Percentiles rank a stretch among this genome's conserved stretches.
Conservation (phyloP, 2,797 vertebrate genomes). For the Erpetoichthys calabaricus region DNA sequence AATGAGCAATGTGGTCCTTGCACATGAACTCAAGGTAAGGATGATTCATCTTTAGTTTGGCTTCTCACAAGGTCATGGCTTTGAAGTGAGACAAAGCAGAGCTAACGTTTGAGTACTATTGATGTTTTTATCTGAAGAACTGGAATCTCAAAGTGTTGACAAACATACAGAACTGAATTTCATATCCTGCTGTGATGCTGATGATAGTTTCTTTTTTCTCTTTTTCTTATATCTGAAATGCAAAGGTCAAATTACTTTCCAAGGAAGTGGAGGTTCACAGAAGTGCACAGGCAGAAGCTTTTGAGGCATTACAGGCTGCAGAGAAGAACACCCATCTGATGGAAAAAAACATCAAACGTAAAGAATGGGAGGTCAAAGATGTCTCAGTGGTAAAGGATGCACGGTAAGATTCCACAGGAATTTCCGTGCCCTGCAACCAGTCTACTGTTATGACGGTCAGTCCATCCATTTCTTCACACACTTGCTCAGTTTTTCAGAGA, state of each 20-base stretch:
- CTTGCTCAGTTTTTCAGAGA: no score
- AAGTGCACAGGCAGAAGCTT: conserved; percentile 29
- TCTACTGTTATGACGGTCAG: no score
- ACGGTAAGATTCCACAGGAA: conserved; percentile 29
- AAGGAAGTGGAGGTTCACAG: conserved; percentile 41
- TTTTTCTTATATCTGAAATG: conserved; percentile 5
- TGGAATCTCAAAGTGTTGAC: no score
- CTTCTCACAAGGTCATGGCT: no score
- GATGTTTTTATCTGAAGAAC: no score
- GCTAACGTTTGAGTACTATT: no score
- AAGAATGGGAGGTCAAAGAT: conserved; percentile 37
- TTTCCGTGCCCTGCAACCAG: not conserved
- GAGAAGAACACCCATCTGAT: conserved; percentile 31
- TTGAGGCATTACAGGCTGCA: conserved; percentile 33
- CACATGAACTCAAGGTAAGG: conserved; percentile 52
- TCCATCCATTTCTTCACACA: no score
- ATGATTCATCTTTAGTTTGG: no score
- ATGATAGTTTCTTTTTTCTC: not conserved
- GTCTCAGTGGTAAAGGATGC: conserved; percentile 42
- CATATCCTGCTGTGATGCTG: not conserved
- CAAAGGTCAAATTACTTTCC: conserved; percentile 50
- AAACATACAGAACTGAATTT: no score
- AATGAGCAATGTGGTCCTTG: conserved; percentile 37
- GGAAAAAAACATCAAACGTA: conserved; percentile 34
- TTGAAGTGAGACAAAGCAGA: no score